phyloP scores from a whole-genome alignment of 2,888 invertebrate genomes.

The Myopa testacea region DNA sequence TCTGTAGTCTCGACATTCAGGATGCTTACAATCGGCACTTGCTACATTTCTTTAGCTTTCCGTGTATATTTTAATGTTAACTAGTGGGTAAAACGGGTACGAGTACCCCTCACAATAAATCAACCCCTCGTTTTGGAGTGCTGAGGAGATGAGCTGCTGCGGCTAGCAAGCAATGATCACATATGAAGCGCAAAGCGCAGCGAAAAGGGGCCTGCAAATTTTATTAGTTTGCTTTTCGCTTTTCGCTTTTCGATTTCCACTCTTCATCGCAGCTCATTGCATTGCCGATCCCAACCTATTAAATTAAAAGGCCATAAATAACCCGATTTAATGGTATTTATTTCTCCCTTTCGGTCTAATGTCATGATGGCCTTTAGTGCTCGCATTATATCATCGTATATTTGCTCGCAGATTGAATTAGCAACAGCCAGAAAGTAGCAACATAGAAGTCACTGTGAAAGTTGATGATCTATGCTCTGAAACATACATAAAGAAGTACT shows the following conservation, averaged over 20 bases:
- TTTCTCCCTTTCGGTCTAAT: conserved; percentile 15
- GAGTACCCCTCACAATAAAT: not conserved
- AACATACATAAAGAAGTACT: too few species aligned
- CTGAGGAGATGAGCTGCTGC: conserved; percentile 13
- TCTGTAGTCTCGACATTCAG: not conserved
- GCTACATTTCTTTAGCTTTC: not conserved
- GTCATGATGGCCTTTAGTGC: conserved; percentile 7
- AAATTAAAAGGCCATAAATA: conserved; percentile 68
- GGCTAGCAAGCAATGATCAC: conserved; percentile 33
- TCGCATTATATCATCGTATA: not conserved
- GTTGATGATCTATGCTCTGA: too few species aligned
- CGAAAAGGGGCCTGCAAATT: conserved; percentile 18
- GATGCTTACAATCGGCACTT: not conserved
- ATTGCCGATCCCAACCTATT: conserved; percentile 62
- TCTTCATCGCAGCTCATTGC: conserved; percentile 17
- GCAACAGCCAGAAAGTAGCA: not conserved
- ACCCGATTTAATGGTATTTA: conserved; percentile 54
- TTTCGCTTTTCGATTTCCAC: conserved; percentile 19
- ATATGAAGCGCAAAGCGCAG: conserved; percentile 22
- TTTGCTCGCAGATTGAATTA: not conserved
- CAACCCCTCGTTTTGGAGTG: conserved; percentile 25
- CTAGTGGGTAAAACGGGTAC: not conserved
- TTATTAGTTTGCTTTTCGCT: conserved; percentile 33
- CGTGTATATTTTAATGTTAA: not conserved
- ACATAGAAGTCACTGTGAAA: not conserved